These are phyloP conservation scores for Psophia crepitans DNA, from an alignment of 2,113 vertebrate species.

Conservation along the genomic window DNA sequence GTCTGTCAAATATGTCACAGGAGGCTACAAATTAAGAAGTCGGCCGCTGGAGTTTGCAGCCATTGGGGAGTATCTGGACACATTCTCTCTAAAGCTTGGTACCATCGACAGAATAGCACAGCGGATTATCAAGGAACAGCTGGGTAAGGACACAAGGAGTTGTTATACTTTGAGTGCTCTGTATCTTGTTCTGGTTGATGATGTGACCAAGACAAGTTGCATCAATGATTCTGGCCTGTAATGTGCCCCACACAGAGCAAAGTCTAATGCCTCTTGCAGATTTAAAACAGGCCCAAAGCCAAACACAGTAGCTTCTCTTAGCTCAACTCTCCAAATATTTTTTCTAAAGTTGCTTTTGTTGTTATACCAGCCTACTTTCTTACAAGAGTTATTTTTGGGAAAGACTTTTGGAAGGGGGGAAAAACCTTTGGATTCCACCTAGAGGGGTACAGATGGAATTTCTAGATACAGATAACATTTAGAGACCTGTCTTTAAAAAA, in stretches of 20 bases:
- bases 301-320: background rate
- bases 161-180: background rate
- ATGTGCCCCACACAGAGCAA: background rate
- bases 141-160: conserved; percentile 76
- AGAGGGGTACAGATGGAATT: background rate
- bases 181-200: background rate
- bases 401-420: background rate
- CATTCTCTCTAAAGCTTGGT: conserved; percentile 92
- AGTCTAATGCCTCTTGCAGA: background rate
- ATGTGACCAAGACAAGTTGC: background rate
- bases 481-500: background rate
- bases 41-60: conserved; percentile 89
- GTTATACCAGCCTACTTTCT: background rate
- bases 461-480: background rate
- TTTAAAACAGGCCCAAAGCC: background rate
- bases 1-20: conserved; percentile 92
- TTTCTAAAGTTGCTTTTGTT: background rate
- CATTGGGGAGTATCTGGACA: conserved; percentile 92
- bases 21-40: conserved; percentile 90
- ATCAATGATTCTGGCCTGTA: background rate
- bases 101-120: conserved; percentile 97
- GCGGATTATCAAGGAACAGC: conserved; percentile 94
- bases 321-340: background rate
- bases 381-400: background rate
- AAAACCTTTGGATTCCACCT: background rate